Percentiles rank a stretch among this genome's conserved stretches.
Evolutionary conservation across 2,113 vertebrate species (phyloP).

Genomic region (Oreochromis aureus): DNA sequence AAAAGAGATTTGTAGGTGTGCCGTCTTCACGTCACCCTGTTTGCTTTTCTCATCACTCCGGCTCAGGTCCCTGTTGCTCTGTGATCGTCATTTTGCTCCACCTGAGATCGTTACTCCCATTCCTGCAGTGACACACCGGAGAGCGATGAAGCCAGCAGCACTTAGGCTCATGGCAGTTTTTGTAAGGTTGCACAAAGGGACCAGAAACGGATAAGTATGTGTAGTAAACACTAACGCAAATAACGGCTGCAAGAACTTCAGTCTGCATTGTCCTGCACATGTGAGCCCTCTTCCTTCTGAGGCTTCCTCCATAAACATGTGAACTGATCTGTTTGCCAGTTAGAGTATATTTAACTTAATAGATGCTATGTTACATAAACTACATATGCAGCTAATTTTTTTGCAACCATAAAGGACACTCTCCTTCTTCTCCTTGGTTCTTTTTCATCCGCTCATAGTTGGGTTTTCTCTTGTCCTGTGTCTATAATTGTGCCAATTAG

Average conservation of each 20-base stretch:
- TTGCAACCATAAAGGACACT: neutral
- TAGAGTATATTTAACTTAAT: neutral
- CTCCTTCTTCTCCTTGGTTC: neutral
- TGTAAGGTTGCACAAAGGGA: neutral
- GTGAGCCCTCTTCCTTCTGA: neutral
- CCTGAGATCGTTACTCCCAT: slow-evolving; percentile 6
- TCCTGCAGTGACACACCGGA: neutral
- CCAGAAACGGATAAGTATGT: neutral
- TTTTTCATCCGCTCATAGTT: neutral
- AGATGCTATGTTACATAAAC: neutral
- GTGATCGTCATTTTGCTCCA: slow-evolving; percentile 20
- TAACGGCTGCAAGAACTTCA: slow-evolving; percentile 8
- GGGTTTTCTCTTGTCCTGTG: neutral
- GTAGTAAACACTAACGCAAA: slow-evolving; percentile 7
- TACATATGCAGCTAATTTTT: neutral
- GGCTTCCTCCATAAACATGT: neutral
- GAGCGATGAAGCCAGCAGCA: neutral
- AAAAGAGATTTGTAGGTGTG: slow-evolving; percentile 41
- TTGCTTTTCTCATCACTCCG: slow-evolving; percentile 34
- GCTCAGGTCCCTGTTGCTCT: neutral
- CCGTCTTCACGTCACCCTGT: neutral
- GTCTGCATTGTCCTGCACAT: slow-evolving; percentile 15
- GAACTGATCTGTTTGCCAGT: neutral
- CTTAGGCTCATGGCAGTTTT: neutral
- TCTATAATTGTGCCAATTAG: slow-evolving; percentile 48